Evolutionary conservation across 2,113 vertebrate species (phyloP).

Genomic region (Aplodontia rufa): DNA sequence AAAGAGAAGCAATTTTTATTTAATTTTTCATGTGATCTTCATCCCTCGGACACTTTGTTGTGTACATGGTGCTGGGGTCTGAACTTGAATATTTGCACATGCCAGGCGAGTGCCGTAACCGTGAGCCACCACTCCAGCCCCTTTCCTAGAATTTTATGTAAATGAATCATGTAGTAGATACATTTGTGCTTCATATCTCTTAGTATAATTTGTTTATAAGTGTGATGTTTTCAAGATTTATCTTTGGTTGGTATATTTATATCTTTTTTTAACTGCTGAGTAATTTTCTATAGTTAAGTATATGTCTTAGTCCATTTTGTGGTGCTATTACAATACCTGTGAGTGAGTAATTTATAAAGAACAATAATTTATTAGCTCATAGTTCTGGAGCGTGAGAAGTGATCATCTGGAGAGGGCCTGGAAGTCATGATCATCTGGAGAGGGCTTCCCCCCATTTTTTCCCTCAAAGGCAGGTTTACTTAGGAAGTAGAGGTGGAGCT

Average conservation of each 20-base stretch:
- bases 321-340: not conserved
- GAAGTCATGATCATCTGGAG: not conserved
- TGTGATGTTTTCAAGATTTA: not conserved
- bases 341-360: no score
- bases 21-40: no score
- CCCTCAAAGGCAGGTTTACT: no score
- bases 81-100: no score
- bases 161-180: no score
- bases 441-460: no score
- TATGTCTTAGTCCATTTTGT: not conserved
- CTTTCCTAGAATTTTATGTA: not conserved
- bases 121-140: no score
- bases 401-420: not conserved
- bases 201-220: not conserved
- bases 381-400: not conserved
- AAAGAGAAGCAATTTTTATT: no score
- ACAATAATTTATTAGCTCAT: not conserved
- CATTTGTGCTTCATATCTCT: not conserved
- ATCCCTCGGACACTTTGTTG: no score
- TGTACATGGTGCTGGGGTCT: no score
- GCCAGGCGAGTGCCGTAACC: no score
- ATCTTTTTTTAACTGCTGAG: not conserved
- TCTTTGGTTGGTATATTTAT: not conserved
- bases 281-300: not conserved
- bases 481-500: no score